These are phyloP conservation scores for Drosophila busckii DNA, from an alignment of 1,140 invertebrate species.

Conservation along the genomic window DNA sequence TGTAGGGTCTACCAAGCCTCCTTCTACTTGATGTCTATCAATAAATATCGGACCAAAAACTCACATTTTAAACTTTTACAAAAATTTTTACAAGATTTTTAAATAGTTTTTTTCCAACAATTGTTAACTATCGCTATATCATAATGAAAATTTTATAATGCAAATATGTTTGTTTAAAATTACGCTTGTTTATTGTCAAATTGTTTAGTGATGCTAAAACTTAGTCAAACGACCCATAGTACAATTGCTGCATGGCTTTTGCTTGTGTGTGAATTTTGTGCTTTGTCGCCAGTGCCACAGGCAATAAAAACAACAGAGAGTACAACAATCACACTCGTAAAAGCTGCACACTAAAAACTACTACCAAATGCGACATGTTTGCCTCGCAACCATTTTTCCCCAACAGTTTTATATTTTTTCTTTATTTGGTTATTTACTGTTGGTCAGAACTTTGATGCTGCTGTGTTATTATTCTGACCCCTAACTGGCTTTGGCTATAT, in stretches of 20 bases:
- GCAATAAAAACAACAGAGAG: constrained; percentile 49
- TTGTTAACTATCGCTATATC: too few species aligned
- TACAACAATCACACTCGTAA: constrained; percentile 53
- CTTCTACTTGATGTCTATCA: too few species aligned
- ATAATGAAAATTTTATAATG: too few species aligned
- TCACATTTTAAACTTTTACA: too few species aligned
- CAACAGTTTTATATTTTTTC: constrained; percentile 17
- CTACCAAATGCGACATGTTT: constrained; percentile 54
- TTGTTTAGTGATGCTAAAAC: too few species aligned
- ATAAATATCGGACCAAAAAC: too few species aligned
- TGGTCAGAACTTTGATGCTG: constrained; percentile 56
- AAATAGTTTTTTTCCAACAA: too few species aligned
- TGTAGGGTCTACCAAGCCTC: too few species aligned
- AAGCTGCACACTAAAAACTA: constrained; percentile 54
- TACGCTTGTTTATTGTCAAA: too few species aligned
- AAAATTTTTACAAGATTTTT: too few species aligned
- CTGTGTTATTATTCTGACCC: constrained; percentile 51
- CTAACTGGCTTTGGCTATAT: constrained; percentile 36
- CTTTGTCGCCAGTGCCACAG: constrained; percentile 54
- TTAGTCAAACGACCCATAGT: too few species aligned
- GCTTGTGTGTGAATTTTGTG: constrained; percentile 17
- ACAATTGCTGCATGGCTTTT: constrained; percentile 23
- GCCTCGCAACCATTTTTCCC: constrained; percentile 9
- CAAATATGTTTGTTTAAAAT: too few species aligned
- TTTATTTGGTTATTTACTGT: constrained; percentile 48